These are phyloP conservation scores for Rachycentron canadum DNA, from an alignment of 2,797 vertebrate species.

Conservation along the genomic window DNA sequence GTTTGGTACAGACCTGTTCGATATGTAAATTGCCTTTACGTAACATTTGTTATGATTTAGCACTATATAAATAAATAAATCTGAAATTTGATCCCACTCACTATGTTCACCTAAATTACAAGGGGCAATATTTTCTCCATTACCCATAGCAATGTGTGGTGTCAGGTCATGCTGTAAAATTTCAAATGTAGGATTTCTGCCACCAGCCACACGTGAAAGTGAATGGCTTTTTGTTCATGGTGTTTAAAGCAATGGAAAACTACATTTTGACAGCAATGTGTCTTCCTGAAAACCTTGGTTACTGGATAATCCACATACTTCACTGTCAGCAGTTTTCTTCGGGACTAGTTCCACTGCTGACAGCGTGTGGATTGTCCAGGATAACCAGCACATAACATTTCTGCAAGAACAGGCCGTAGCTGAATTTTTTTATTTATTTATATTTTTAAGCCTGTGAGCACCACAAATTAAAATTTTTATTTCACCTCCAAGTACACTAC, in stretches of 20 bases:
- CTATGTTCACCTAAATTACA: not conserved
- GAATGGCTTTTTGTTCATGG: slow-evolving; percentile 7
- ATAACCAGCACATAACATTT: not conserved
- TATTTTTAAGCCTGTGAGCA: not conserved
- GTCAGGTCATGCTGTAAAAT: not conserved
- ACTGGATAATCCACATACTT: slow-evolving; percentile 33
- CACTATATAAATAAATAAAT: too few relatives aligned
- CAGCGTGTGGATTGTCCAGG: slow-evolving; percentile 6
- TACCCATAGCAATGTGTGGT: too few relatives aligned
- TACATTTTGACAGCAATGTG: slow-evolving; percentile 31
- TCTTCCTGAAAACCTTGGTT: slow-evolving; percentile 23
- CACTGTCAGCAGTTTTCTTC: slow-evolving; percentile 32
- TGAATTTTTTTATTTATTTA: slow-evolving; percentile 1
- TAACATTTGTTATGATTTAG: too few relatives aligned
- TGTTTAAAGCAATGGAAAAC: slow-evolving; percentile 10
- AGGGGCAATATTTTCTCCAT: not conserved
- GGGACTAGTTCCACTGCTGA: slow-evolving; percentile 27
- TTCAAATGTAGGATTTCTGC: not conserved
- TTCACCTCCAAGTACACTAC: not conserved
- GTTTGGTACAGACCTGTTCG: too few relatives aligned
- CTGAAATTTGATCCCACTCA: too few relatives aligned
- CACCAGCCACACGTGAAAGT: not conserved
- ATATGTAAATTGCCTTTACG: too few relatives aligned
- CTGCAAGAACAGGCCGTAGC: slow-evolving; percentile 1
- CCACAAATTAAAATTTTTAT: not conserved